Evolutionary conservation across 2,888 invertebrate species (phyloP).

Genomic region (Calameuta idolon): DNA sequence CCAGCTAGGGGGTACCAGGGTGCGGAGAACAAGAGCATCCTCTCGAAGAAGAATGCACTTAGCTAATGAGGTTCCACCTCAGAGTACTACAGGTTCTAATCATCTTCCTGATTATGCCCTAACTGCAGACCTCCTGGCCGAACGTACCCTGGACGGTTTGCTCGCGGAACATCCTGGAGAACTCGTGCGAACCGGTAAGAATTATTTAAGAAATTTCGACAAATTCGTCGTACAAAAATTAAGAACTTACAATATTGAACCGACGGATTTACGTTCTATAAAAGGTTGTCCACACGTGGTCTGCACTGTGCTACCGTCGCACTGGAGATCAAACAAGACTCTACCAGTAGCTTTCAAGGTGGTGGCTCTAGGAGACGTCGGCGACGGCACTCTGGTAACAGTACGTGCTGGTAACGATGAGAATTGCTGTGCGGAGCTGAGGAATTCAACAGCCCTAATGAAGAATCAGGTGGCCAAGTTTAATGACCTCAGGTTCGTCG

Average conservation of each 20-base stretch:
- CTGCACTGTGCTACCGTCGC: constrained; percentile 90
- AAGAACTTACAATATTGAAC: background rate
- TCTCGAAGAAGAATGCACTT: constrained; percentile 76
- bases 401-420: constrained; percentile 97
- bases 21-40: constrained; percentile 53
- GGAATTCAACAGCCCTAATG: constrained; percentile 95
- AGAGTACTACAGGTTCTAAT: constrained; percentile 50
- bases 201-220: constrained; percentile 2
- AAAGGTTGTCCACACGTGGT: constrained; percentile 67
- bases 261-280: background rate
- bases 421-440: constrained; percentile 93
- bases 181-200: constrained; percentile 87
- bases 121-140: constrained; percentile 86
- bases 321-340: constrained; percentile 98
- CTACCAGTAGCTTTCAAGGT: constrained; percentile 96
- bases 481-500: constrained; percentile 97
- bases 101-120: constrained; percentile 72
- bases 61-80: constrained; percentile 81
- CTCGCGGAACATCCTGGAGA: constrained; percentile 93
- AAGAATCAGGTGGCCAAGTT: constrained; percentile 98
- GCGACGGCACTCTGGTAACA: constrained; percentile 94
- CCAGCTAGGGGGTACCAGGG: constrained; percentile 39
- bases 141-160: constrained; percentile 85
- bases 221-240: background rate
- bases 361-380: constrained; percentile 90